A percentile compares a stretch with the other conserved stretches of the same genome.
Evolutionary conservation across 2,888 invertebrate genomes (phyloP).

Genomic region (Drosophila ochracea): DNA sequence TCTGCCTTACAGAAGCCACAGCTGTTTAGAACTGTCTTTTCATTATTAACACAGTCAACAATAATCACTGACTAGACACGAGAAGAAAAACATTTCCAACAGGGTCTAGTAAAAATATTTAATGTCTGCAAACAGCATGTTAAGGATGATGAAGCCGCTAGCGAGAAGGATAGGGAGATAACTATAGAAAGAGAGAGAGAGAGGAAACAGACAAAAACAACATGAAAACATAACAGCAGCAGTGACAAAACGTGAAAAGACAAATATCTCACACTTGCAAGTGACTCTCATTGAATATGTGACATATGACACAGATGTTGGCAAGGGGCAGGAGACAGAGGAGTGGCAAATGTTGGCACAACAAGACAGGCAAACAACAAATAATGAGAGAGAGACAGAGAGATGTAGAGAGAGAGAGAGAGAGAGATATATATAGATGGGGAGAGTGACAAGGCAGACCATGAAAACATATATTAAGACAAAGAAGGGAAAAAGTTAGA

Average conservation of each 20-base stretch:
- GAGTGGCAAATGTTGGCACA: slow-evolving; percentile 35
- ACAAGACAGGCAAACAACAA: slow-evolving; percentile 37
- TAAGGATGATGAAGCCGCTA: slow-evolving; percentile 26
- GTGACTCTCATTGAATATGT: slow-evolving; percentile 68
- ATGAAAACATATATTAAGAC: slow-evolving; percentile 25
- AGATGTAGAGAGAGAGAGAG: slow-evolving; percentile 1
- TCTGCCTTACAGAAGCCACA: slow-evolving; percentile 50
- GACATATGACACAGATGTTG: slow-evolving; percentile 66
- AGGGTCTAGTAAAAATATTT: slow-evolving; percentile 75
- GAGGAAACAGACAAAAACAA: slow-evolving; percentile 37
- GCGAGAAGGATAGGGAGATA: slow-evolving; percentile 1
- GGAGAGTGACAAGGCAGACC: slow-evolving; percentile 11
- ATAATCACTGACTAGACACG: slow-evolving; percentile 71
- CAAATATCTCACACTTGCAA: slow-evolving; percentile 78
- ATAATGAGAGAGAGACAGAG: slow-evolving; percentile 24
- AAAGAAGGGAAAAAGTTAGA: background rate
- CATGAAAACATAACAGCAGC: slow-evolving; percentile 70
- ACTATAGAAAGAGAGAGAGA: background rate
- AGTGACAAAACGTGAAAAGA: slow-evolving; percentile 72
- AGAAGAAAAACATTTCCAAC: slow-evolving; percentile 64
- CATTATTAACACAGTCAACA: slow-evolving; percentile 77
- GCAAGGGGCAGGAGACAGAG: background rate
- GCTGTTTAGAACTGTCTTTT: slow-evolving; percentile 71
- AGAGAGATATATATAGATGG: no score
- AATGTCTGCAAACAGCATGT: slow-evolving; percentile 75